Base-by-base conservation (phyloP, 1,140 invertebrate genomes). In the Phocides pigmalion region DNA sequence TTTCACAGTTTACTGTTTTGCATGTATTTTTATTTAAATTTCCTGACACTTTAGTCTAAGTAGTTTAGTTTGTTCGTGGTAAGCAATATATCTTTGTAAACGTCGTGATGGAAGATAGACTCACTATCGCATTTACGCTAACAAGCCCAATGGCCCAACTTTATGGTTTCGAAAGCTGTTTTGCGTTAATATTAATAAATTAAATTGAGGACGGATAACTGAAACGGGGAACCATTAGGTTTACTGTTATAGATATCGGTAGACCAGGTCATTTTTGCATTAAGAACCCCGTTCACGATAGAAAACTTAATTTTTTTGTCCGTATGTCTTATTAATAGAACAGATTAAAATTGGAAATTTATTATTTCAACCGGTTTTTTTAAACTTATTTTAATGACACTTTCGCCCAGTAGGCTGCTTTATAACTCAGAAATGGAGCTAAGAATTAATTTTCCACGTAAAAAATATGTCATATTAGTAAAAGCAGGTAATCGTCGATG, bases 101-200 rank as follows among this genome's bases (percentile, higher is more conserved):
- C 17, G 32, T 20, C 28, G 20, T 19, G 50, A 53, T 39, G 20
- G 14, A n/a, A n/a, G n/a, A 53, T 35, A 53, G 50, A 3, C 17
- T 37, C n/a, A 17, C 28, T 8, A 5, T 53, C 12, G 32, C 39
- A n/a, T n/a, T 17, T 53, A 20, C 50, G 16, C n/a, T 54, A 54
- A 54, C 35, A 19, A 54, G 50, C n/a, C 50, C 16, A 20, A 37
- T 9, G 50, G 16, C 17, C 28, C 28, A 53, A 25, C 14, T 17
- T 32, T 35, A 37, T 39, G n/a, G 50, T 54, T 54, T 54, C 50
- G 50, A 37, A 54, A 54, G 50, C 50, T 54, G 16, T 20, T 54
- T 54, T 39, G 16, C n/a, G 39, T 39, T 20, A 37, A 54, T 54
- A 39, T 39, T 39, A 3, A 19, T 37, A 16, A 54, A 39, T 25